phyloP scores from a whole-genome alignment of 2,797 vertebrate species.

The Stomatorhinus walkeri region DNA sequence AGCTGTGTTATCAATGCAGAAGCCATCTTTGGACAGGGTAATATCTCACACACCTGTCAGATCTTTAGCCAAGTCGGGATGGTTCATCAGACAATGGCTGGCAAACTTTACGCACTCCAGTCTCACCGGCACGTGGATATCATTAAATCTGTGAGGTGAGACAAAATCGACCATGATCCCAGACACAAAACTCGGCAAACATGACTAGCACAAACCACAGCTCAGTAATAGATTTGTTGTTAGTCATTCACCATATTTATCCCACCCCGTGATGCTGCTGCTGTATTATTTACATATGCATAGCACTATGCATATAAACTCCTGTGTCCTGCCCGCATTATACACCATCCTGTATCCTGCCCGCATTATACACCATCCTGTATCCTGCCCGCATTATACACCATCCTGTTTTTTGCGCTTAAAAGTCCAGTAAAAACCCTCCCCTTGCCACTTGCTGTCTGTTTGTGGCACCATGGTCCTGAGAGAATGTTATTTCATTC shows the following conservation, averaged over 20 bases:
- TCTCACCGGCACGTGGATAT: constrained; percentile 97
- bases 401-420: background rate
- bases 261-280: background rate
- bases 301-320: background rate
- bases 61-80: constrained; percentile 94
- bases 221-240: background rate
- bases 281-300: background rate
- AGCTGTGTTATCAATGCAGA: background rate
- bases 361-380: background rate
- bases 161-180: background rate
- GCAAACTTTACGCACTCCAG: constrained; percentile 99
- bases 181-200: background rate
- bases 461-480: background rate
- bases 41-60: constrained; percentile 73
- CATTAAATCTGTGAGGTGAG: constrained; percentile 77
- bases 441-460: background rate
- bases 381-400: background rate
- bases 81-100: constrained; percentile 99
- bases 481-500: background rate
- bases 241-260: background rate
- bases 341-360: background rate
- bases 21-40: background rate
- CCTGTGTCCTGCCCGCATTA: background rate
- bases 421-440: background rate
- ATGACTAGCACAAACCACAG: background rate